Base-by-base conservation (phyloP, 2,888 invertebrate species). In the Keiferia lycopersicella region DNA sequence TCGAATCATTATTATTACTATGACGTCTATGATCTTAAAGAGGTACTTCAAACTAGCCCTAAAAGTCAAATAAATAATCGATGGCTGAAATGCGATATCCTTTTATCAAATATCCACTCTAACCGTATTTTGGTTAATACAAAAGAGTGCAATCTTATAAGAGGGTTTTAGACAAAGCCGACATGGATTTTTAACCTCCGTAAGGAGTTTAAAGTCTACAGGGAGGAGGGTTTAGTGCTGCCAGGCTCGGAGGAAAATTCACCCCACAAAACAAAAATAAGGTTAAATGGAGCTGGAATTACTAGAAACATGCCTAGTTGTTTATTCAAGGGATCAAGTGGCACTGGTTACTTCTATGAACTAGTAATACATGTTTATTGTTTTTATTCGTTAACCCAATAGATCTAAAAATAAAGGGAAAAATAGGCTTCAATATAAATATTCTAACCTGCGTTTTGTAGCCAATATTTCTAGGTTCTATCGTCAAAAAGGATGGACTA, bases 121-220 rank as follows among this genome's bases (percentile, higher is more conserved):
- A 22, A 22, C 30, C 56, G 18, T 16, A 50, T 50, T 50, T 50
- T 18, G n/a, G 6, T 48, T 20, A 50, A 50, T 53, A 53, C 14
- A 53, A 53, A 26, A 53, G 53, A 14, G 53, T 26, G 26, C 63
- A 69, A 65, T 74, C 70, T 74, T 78, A 76, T 80, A 69, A 74
- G 73, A 71, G 77, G 78, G 76, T 81, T 78, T 77, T 73, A 69
- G 75, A 73, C 67, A 70, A 73, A 75, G 77, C 78, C 77, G 58
- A 39, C 72, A 77, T 75, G 78, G 76, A 76, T 83, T 83, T 87
- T 87, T 85, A 82, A 83, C 83, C 79, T 75, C 78, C 75, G 72
- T 85, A 86, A 86, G 85, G 84, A 85, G 86, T 87, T 87, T 86
- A 86, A 86, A 86, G 78, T 84, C 87, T 86, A 67, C 75, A 66